Evolutionary conservation across 2,113 vertebrate genomes (phyloP).

Genomic region (Saccopteryx bilineata): DNA sequence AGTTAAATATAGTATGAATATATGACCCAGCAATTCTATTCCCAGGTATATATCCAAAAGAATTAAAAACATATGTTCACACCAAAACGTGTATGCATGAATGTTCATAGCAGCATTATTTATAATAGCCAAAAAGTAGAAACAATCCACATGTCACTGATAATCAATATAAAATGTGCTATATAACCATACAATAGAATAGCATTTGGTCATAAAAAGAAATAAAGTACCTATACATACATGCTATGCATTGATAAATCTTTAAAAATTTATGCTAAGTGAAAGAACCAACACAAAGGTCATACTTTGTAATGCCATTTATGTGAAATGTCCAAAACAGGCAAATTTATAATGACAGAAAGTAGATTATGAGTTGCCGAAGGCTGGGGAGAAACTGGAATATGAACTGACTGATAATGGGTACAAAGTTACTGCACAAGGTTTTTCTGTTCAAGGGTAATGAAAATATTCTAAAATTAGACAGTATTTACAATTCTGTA

Average conservation of each 20-base stretch:
- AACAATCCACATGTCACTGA: not conserved
- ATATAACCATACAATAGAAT: not conserved
- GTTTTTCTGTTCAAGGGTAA: not conserved
- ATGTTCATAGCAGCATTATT: not conserved
- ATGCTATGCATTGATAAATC: not conserved
- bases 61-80: not conserved
- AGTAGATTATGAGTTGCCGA: not conserved
- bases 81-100: not conserved
- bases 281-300: not conserved
- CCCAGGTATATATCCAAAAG: not conserved
- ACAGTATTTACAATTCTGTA: not conserved
- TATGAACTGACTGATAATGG: not conserved
- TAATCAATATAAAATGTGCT: not conserved
- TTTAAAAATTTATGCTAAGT: not conserved
- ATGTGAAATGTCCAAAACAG: not conserved
- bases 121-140: not conserved
- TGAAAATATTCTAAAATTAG: conserved; percentile 18
- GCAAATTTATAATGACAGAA: not conserved
- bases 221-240: not conserved
- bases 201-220: not conserved
- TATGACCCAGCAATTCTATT: not conserved
- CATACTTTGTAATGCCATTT: not conserved
- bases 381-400: not conserved
- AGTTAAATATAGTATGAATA: not conserved
- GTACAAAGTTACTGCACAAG: not conserved